Conservation (phyloP, 37 sponge, comb jelly and placozoan species). For the Halichondria panicea region DNA sequence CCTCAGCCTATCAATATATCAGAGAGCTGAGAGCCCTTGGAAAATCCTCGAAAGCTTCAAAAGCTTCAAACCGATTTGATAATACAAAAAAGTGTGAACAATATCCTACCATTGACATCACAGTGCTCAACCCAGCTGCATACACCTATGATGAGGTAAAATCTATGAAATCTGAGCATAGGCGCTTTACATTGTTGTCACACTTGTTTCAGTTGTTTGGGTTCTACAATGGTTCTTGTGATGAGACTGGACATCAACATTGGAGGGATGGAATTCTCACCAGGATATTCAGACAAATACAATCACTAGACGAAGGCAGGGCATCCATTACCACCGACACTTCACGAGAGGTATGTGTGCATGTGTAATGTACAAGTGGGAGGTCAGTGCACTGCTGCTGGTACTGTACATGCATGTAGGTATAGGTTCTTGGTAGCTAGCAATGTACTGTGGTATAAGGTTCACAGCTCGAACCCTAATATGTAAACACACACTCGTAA, state of each 20-base stretch:
- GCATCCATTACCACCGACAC: neutral
- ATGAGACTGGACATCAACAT: no score
- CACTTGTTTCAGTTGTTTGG: no score
- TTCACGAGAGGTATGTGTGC: no score
- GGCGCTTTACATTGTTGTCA: neutral
- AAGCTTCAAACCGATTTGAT: no score
- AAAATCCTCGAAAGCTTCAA: neutral
- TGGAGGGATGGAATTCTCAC: slow-evolving; percentile 46
- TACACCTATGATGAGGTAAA: slow-evolving; percentile 60
- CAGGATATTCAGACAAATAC: slow-evolving; percentile 9
- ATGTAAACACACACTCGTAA: no score
- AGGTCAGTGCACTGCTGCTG: no score
- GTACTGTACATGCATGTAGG: neutral
- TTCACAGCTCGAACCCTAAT: no score
- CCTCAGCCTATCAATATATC: slow-evolving; percentile 49
- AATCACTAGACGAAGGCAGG: neutral
- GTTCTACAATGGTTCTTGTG: neutral
- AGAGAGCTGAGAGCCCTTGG: slow-evolving; percentile 2
- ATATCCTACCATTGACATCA: slow-evolving; percentile 34
- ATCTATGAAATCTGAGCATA: neutral
- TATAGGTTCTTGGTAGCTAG: neutral
- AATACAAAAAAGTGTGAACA: neutral
- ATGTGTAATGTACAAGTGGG: no score
- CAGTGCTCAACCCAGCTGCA: slow-evolving; percentile 42
- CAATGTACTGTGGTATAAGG: neutral